Percentiles rank a stretch among this genome's conserved stretches.
These are phyloP conservation scores for Lytechinus pictus DNA, from an alignment of 35 echinoderm and acorn worm genomes.

Conservation along the genomic window DNA sequence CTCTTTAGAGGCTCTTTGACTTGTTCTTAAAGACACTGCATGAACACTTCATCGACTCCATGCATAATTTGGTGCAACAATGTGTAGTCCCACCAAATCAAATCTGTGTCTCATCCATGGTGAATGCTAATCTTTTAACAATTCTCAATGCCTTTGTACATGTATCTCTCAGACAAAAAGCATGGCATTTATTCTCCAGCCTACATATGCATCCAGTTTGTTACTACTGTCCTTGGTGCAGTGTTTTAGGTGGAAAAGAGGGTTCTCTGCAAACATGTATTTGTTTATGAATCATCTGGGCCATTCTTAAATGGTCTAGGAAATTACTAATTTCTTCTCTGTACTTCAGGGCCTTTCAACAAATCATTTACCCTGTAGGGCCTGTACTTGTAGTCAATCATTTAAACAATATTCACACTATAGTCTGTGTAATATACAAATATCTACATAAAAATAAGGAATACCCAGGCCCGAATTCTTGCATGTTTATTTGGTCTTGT, in stretches of 20 bases:
- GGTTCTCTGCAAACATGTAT: not conserved
- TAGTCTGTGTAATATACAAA: not conserved
- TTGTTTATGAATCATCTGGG: conserved; percentile 12
- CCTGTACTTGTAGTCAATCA: not conserved
- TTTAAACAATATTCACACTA: not conserved
- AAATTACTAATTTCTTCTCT: not conserved
- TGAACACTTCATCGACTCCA: not conserved
- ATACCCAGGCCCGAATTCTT: not conserved
- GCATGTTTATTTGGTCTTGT: not conserved
- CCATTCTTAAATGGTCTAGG: conserved; percentile 17
- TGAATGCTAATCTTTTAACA: not conserved
- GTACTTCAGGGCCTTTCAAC: not conserved
- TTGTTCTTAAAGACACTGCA: not conserved
- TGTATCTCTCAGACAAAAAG: too few relatives aligned
- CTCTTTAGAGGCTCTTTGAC: not conserved
- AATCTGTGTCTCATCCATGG: not conserved
- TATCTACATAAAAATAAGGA: not conserved
- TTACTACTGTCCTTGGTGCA: not conserved
- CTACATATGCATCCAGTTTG: not conserved
- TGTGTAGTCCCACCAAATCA: not conserved
- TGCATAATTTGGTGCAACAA: not conserved
- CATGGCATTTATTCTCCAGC: too few relatives aligned
- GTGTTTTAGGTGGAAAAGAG: not conserved
- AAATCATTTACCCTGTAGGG: not conserved
- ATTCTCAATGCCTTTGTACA: not conserved